Conservation (phyloP, 2,797 vertebrate genomes). For the Anas acuta region DNA sequence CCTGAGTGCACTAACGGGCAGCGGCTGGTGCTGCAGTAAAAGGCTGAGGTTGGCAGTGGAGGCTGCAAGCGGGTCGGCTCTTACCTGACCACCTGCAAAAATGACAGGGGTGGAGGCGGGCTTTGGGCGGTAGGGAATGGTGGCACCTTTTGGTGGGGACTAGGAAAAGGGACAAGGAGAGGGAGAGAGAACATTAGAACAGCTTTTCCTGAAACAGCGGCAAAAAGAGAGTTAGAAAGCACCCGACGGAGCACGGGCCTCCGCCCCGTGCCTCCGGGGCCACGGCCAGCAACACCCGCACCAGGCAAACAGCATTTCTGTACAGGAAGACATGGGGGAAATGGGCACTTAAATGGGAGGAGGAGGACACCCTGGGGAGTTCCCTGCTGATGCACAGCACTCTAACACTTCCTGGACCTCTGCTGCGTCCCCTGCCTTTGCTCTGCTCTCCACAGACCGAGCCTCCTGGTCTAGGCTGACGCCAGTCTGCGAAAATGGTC, state of each 20-base stretch:
- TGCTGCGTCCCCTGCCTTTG: fast-evolving
- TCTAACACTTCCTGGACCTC: fast-evolving
- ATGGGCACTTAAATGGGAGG: neutral
- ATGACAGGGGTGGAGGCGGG: constrained; percentile 99
- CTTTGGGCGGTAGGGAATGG: constrained; percentile 99
- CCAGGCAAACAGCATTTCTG: constrained; percentile 10
- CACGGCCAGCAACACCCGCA: neutral
- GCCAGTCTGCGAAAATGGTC: neutral
- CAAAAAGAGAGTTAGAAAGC: constrained; percentile 68
- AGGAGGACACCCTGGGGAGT: neutral
- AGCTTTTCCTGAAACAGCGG: constrained; percentile 55
- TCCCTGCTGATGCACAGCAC: neutral
- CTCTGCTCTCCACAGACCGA: fast-evolving
- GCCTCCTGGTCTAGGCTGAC: fast-evolving
- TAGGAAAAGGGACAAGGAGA: constrained; percentile 89
- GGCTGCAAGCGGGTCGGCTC: constrained; percentile 97
- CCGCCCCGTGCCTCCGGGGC: constrained; percentile 33
- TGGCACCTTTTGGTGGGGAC: constrained; percentile 99
- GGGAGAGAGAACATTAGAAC: constrained; percentile 86
- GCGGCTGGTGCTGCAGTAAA: constrained; percentile 99
- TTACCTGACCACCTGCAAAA: constrained; percentile 99
- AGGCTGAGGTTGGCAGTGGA: constrained; percentile 99
- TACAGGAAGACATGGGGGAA: constrained; percentile 1
- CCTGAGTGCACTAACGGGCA: constrained; percentile 98
- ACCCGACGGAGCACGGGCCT: neutral